A percentile compares a stretch with the other conserved stretches of the same genome.
These are phyloP conservation scores for Drosophila insularis DNA, from an alignment of 1,140 invertebrate genomes.

Conservation along the genomic window DNA sequence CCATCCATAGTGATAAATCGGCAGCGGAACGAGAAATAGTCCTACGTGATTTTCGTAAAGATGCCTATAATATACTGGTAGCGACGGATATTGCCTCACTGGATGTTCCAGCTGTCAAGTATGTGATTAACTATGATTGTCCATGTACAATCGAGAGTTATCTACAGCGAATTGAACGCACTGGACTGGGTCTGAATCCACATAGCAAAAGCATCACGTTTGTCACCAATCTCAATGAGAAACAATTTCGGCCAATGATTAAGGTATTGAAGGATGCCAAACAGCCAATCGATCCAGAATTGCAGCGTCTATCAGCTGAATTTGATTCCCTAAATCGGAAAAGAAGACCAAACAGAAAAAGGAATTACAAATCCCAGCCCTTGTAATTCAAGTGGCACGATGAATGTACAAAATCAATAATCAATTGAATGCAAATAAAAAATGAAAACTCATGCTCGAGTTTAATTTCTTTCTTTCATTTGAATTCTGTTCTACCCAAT, in stretches of 20 bases:
- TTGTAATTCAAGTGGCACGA: too few relatives aligned
- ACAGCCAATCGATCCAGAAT: neutral
- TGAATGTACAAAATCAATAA: neutral
- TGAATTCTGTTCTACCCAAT: neutral
- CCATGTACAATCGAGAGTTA: constrained; percentile 96
- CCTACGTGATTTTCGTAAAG: constrained; percentile 90
- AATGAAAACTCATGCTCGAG: neutral
- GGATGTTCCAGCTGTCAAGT: constrained; percentile 84
- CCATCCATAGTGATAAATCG: constrained; percentile 97
- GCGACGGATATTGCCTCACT: constrained; percentile 91
- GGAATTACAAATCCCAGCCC: too few relatives aligned
- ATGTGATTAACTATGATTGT: constrained; percentile 97
- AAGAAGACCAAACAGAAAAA: neutral
- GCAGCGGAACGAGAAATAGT: constrained; percentile 96
- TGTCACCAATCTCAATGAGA: neutral
- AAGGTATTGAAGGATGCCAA: neutral
- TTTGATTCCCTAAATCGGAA: neutral
- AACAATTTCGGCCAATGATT: neutral
- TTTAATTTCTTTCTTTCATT: neutral
- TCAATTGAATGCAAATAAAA: neutral
- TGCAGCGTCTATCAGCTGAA: neutral
- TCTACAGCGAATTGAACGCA: constrained; percentile 97
- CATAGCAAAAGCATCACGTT: constrained; percentile 88
- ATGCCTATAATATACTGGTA: constrained; percentile 93
- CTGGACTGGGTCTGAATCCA: constrained; percentile 83